A percentile compares a stretch with the other conserved stretches of the same genome.
These are phyloP conservation scores for Stegodyphus mimosarum DNA, from an alignment of 1,140 invertebrate species.

Conservation along the genomic window DNA sequence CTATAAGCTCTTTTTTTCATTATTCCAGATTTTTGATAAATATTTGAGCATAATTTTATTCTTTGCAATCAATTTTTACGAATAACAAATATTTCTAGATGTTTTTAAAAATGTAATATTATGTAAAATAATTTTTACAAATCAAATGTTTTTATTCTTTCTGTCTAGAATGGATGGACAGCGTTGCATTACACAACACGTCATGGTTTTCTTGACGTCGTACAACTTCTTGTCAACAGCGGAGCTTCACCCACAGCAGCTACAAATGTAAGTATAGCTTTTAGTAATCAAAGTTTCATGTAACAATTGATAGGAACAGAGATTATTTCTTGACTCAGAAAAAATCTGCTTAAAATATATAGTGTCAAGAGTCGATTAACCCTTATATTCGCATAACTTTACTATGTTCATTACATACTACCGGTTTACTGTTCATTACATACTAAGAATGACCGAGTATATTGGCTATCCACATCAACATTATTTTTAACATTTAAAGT, in stretches of 20 bases:
- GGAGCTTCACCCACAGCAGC: constrained; percentile 93
- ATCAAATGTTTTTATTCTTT: neutral
- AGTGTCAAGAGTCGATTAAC: too few species aligned
- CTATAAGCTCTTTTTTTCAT: too few species aligned
- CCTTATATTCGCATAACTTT: too few species aligned
- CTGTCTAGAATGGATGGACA: constrained; percentile 89
- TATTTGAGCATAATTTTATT: too few species aligned
- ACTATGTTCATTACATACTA: too few species aligned
- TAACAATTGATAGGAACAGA: neutral
- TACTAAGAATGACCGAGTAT: too few species aligned
- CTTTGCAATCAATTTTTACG: neutral
- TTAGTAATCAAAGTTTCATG: neutral
- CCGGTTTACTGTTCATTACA: too few species aligned
- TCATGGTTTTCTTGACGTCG: constrained; percentile 94
- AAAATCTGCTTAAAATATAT: too few species aligned
- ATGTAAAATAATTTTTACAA: neutral
- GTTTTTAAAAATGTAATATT: neutral
- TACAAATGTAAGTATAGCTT: constrained; percentile 74
- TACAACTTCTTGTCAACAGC: constrained; percentile 93
- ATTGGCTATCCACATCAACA: too few species aligned
- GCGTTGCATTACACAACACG: constrained; percentile 95
- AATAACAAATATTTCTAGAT: neutral
- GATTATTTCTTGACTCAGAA: neutral
- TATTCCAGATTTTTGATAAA: too few species aligned
- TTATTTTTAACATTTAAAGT: too few species aligned